Evolutionary conservation across 2,888 invertebrate genomes (phyloP), one percentile per base, ranked within the genome.

Genomic region (Adela reaumurella): DNA sequence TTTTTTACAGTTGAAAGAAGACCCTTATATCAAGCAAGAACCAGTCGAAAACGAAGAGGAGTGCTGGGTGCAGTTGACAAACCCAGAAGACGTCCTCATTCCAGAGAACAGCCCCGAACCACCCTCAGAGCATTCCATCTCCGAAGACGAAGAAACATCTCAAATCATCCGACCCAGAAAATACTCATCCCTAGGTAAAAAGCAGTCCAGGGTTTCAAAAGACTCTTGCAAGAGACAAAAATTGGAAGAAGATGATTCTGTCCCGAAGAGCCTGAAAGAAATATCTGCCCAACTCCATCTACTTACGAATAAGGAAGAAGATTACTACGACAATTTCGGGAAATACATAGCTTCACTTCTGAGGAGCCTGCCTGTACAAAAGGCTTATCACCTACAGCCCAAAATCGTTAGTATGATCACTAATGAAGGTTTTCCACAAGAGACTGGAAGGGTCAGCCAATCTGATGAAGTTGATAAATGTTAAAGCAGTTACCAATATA

Each of bases 301-400:
- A 14, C 14, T 35, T 8, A 35, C 35, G 3, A 35, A 35, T 35
- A 35, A 47, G 11, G 49, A 51, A 4, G 61, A 61, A 2, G 65
- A 65, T 29, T 55, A 55, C 5, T 62, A 55, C 18, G 67, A 64
- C n/a, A 57, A 50, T 2, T 68, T 68, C 29, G 68, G 65, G 6
- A 63, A 56, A 44, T 66, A 68, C 5, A 57, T 69, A 2, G 62
- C 67, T 0, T 59, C 63, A 1, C 49, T 68, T 47, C 42, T 69
- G 29, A 57, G 62, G 45, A 54, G 43, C 3, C 50, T 69, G 52
- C 64, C 68, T 0, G 50, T 51, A 1, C 50, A 58, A 17, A 56
- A 56, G 14, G 65, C 68, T 1, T 29, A 63, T 48, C 50, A 51
- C 17, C 46, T 69, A 20, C 65, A 69, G 53, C 63, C 68, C 1